phyloP scores from a whole-genome alignment of 2,113 vertebrate species.

The Pollimyrus isidori region DNA sequence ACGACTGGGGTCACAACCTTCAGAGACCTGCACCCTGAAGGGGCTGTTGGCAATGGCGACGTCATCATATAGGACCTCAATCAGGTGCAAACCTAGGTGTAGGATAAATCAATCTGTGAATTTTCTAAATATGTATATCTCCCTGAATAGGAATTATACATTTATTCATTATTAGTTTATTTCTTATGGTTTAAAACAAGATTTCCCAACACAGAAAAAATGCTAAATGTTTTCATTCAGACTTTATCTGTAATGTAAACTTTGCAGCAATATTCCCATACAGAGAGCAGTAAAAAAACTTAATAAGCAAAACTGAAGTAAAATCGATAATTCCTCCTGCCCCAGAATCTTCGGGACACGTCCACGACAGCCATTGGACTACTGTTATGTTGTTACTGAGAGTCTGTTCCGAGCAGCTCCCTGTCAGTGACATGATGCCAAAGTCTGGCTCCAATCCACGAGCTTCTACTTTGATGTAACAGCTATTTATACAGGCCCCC shows the following conservation, averaged over 20 bases:
- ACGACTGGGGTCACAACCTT: slow-evolving; percentile 82
- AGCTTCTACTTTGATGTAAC: slow-evolving; percentile 48
- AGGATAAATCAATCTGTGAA: background rate
- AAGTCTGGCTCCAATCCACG: slow-evolving; percentile 42
- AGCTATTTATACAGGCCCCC: slow-evolving; percentile 52
- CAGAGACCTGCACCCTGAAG: slow-evolving; percentile 79
- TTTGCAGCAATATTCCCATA: background rate
- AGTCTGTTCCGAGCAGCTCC: slow-evolving; percentile 14
- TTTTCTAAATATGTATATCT: background rate
- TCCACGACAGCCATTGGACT: background rate
- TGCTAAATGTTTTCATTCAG: background rate
- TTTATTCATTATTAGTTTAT: background rate
- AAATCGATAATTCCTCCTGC: background rate
- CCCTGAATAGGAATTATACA: background rate
- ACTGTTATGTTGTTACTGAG: background rate
- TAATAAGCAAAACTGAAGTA: background rate
- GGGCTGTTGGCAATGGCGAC: slow-evolving; percentile 81
- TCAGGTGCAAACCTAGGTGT: slow-evolving; percentile 72
- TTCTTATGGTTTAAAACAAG: background rate
- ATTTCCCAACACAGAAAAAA: background rate
- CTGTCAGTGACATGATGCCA: slow-evolving; percentile 44
- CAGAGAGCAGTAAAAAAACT: background rate
- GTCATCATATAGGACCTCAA: slow-evolving; percentile 81
- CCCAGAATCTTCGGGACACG: background rate
- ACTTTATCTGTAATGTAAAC: background rate